Conservation (phyloP, 2,888 invertebrate species). For the Cheilosia soror region DNA sequence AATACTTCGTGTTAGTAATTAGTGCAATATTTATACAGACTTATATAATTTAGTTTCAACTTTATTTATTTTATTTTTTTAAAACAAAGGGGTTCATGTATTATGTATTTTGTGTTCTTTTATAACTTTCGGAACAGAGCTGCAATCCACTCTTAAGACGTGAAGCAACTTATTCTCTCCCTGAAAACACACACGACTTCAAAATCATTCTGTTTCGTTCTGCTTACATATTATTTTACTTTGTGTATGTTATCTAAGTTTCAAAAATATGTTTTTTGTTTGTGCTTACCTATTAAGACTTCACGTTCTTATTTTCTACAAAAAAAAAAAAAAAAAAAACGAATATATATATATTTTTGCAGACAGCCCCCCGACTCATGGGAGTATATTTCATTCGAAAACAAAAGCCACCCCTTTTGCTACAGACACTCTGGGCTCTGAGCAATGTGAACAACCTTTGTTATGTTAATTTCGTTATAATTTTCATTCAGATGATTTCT, state of each 20-base stretch:
- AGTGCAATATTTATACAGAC: conserved; percentile 68
- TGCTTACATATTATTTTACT: conserved; percentile 31
- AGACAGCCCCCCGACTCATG: conserved; percentile 73
- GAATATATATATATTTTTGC: conserved; percentile 69
- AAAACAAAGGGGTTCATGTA: conserved; percentile 48
- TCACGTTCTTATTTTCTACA: conserved; percentile 60
- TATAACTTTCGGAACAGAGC: conserved; percentile 21
- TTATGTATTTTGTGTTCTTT: conserved; percentile 1
- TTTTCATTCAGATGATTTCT: conserved; percentile 41
- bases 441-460: conserved; percentile 74
- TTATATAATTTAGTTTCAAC: conserved; percentile 7
- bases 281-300: conserved; percentile 50
- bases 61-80: conserved; percentile 11
- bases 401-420: conserved; percentile 72
- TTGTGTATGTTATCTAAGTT: conserved; percentile 32
- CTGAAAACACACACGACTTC: conserved; percentile 4
- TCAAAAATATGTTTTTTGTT: conserved; percentile 40
- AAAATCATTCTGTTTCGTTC: conserved; percentile 36
- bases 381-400: conserved; percentile 73
- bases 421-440: conserved; percentile 72
- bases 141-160: conserved; percentile 50
- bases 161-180: conserved; percentile 25
- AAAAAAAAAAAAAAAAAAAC: conserved; percentile 47
- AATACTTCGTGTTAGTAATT: conserved; percentile 64
- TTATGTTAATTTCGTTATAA: conserved; percentile 67